Base-by-base conservation (phyloP, 2,797 vertebrate genomes). In the Amblyraja radiata region DNA sequence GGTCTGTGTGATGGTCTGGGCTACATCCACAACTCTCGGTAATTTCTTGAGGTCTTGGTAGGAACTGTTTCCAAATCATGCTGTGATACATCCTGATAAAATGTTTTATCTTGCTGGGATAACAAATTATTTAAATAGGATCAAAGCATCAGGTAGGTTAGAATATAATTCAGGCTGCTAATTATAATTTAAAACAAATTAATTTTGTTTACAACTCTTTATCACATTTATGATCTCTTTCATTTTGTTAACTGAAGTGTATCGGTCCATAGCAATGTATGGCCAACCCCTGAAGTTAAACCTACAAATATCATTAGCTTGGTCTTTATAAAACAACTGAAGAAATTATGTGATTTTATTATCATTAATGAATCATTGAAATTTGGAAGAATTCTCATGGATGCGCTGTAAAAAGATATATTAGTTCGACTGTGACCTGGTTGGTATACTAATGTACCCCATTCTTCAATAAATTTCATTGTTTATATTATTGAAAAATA, bases 141-240 rank as follows among this genome's bases (percentile, higher is more conserved):
- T 46, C 23, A 54, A 9, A 74, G 36, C 11, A 46, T 28, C 28
- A 11, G 65, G 46, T 91, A 36, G 14, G 32, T 46, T 90, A 32
- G 68, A 71, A 73, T 9, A 91, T 36, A 39, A 73, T 74, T 25
- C 68, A 91, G 58, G 4, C 36, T 91, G 36, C 23, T 86, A 25
- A 7, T 91, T 90, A 39, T 90, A 73, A 10, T 90, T 46, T 54
- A 92, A 46, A 92, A 91, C 11, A 92, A 74, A 16, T 54, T 74
- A 92, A 54, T 18, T 74, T 73, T 91, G 39, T 7, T 90, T 91
- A 88, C 61, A 65, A 68, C n/a, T 7, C 1, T 7, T 88, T 32
- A 88, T 63, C n/a, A 88, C 68, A 65, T 88, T 32, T 36, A 7
- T 18, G 16, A 65, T 88, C 21, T 68, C 1, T 21, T 88, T 36